These are phyloP conservation scores for Colinus virginianus DNA, from an alignment of 2,113 vertebrate genomes.

Conservation along the genomic window DNA sequence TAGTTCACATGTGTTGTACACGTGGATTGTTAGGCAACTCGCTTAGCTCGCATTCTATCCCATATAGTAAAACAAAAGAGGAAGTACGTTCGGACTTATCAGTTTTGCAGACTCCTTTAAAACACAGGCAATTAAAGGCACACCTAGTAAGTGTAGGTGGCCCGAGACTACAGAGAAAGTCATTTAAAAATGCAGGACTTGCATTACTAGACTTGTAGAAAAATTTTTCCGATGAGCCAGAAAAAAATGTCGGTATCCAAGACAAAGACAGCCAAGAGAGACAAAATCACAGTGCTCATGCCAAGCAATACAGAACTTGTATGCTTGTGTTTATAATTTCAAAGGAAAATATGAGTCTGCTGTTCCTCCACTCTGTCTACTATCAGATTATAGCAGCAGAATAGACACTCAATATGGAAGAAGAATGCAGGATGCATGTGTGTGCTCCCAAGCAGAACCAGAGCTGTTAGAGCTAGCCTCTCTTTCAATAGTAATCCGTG, in stretches of 20 bases:
- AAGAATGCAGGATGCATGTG: constrained; percentile 43
- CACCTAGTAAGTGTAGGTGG: neutral
- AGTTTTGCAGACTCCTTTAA: neutral
- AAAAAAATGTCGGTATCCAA: constrained; percentile 34
- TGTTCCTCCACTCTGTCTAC: constrained; percentile 51
- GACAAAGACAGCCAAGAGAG: constrained; percentile 45
- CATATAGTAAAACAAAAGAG: neutral
- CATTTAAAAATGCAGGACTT: neutral
- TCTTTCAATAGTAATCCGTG: neutral
- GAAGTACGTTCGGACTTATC: neutral
- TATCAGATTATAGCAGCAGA: constrained; percentile 59
- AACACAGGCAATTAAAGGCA: neutral
- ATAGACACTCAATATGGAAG: constrained; percentile 65
- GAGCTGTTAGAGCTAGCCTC: constrained; percentile 7
- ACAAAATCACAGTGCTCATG: constrained; percentile 53
- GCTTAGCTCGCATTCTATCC: neutral
- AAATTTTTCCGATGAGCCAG: neutral
- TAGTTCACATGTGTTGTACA: fast-evolving
- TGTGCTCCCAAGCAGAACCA: constrained; percentile 54
- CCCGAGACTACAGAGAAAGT: neutral
- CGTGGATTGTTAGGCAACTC: neutral
- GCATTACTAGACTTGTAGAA: neutral
- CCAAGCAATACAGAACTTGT: constrained; percentile 62
- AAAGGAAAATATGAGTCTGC: constrained; percentile 71
- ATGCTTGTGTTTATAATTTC: constrained; percentile 68